Evolutionary conservation across 2,888 invertebrate genomes (phyloP).

Genomic region (Acanthococcus lagerstroemiae): DNA sequence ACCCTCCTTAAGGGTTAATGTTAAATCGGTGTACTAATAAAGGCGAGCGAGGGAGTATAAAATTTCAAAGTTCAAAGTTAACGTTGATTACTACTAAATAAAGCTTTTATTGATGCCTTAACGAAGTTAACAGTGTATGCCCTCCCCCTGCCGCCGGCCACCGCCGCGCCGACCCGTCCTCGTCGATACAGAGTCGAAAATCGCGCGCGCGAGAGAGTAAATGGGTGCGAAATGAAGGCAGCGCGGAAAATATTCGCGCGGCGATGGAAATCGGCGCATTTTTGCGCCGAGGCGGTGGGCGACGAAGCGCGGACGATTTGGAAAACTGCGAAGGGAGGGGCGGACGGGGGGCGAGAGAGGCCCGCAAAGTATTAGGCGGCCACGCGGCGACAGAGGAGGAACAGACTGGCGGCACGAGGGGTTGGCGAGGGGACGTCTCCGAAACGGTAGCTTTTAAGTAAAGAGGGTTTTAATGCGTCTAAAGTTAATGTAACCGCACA

Average conservation of each 20-base stretch:
- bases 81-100: constrained; percentile 29
- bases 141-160: not conserved
- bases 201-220: no score
- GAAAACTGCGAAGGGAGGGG: no score
- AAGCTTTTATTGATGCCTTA: constrained; percentile 29
- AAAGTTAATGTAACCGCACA: constrained; percentile 30
- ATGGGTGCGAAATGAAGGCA: no score
- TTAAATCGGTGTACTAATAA: constrained; percentile 26
- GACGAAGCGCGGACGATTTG: no score
- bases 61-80: constrained; percentile 29
- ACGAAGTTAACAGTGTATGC: constrained; percentile 22
- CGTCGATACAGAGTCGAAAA: no score
- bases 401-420: constrained; percentile 1
- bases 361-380: no score
- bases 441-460: constrained; percentile 30
- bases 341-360: no score
- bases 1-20: constrained; percentile 20
- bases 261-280: no score
- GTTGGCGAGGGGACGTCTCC: no score
- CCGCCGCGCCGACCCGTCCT: not conserved
- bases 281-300: no score
- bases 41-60: constrained; percentile 28
- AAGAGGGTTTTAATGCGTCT: constrained; percentile 31
- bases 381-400: not conserved
- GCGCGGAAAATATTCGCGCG: no score